phyloP scores from a whole-genome alignment of 2,113 vertebrate species.

The Dasypus novemcinctus region DNA sequence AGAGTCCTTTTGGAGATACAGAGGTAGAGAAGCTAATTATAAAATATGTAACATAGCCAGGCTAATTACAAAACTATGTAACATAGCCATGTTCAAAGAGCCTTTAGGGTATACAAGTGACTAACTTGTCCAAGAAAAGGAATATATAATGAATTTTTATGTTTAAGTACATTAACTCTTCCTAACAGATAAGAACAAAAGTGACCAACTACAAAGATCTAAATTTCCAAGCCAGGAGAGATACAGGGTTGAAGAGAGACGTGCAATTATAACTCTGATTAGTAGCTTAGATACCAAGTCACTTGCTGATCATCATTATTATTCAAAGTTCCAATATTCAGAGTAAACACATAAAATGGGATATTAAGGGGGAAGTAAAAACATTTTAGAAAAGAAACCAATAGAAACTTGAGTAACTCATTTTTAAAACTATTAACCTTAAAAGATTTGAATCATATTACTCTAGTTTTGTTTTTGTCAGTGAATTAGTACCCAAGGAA shows the following conservation, averaged over 20 bases:
- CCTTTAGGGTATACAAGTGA: neutral
- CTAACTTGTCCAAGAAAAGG: neutral
- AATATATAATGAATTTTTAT: neutral
- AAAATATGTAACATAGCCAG: neutral
- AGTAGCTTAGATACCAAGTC: neutral
- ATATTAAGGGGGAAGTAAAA: neutral
- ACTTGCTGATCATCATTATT: neutral
- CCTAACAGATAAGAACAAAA: neutral
- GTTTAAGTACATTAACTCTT: neutral
- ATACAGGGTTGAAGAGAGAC: neutral
- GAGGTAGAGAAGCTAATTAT: neutral
- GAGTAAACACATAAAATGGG: neutral
- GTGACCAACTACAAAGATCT: neutral
- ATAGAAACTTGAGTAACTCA: neutral
- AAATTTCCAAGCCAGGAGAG: neutral
- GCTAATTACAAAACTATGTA: neutral
- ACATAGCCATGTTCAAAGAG: neutral
- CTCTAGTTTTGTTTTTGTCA: neutral
- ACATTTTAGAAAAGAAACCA: neutral
- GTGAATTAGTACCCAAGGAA: neutral
- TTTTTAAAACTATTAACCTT: neutral
- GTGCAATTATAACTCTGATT: neutral
- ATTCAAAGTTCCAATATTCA: too few species aligned
- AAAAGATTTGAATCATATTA: neutral
- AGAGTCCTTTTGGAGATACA: neutral